These are phyloP conservation scores for Cephalopterus ornatus DNA, from an alignment of 2,113 vertebrate species.

Conservation along the genomic window DNA sequence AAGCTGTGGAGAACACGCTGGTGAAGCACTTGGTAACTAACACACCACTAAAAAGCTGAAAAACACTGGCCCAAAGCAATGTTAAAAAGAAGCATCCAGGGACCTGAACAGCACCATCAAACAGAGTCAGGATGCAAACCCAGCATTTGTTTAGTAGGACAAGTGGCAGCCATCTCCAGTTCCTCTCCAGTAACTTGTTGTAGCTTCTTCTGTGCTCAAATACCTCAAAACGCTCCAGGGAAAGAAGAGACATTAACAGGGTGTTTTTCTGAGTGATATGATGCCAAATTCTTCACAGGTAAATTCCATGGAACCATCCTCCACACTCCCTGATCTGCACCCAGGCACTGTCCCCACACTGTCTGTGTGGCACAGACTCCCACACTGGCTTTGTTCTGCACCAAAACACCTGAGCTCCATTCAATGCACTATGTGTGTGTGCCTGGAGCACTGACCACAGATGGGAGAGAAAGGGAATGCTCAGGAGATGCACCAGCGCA, in stretches of 20 bases:
- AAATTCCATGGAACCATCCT: neutral
- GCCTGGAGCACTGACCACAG: neutral
- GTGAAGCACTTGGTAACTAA: neutral
- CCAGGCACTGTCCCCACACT: neutral
- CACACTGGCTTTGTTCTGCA: neutral
- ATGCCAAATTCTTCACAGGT: neutral
- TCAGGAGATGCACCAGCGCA: neutral
- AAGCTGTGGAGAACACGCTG: neutral
- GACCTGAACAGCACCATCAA: neutral
- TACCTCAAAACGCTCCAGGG: neutral
- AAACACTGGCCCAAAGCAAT: neutral
- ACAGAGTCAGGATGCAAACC: neutral
- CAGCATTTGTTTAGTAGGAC: neutral
- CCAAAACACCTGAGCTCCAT: neutral
- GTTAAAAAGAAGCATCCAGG: neutral
- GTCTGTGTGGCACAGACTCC: neutral
- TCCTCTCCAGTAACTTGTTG: neutral
- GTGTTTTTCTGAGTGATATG: neutral
- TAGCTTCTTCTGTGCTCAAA: neutral
- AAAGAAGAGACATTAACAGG: neutral
- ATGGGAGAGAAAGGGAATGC: neutral
- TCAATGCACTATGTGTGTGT: rapidly evolving
- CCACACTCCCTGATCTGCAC: neutral
- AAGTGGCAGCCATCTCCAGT: neutral
- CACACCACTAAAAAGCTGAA: neutral